Evolutionary conservation across 2,113 vertebrate species (phyloP).

Genomic region (Glareola pratincola): DNA sequence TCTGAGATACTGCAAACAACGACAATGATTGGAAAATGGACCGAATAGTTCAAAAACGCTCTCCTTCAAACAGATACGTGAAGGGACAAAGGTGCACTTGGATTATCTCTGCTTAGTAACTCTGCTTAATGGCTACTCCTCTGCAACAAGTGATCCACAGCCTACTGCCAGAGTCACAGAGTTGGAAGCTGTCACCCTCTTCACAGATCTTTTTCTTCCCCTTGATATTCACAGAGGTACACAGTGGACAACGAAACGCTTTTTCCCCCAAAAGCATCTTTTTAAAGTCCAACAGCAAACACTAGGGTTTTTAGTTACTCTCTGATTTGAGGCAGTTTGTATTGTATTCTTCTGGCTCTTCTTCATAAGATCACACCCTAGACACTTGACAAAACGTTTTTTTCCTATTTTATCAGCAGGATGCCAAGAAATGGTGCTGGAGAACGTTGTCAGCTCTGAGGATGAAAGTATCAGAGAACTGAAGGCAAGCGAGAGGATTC

Average conservation of each 20-base stretch:
- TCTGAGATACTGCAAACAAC: background rate
- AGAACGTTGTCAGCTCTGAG: background rate
- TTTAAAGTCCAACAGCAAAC: background rate
- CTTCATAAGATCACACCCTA: background rate
- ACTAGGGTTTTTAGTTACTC: background rate
- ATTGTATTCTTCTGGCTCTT: background rate
- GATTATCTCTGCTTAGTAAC: background rate
- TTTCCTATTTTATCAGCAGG: background rate
- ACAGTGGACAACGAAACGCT: background rate
- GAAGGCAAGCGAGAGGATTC: background rate
- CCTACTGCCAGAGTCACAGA: background rate
- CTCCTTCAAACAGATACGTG: background rate
- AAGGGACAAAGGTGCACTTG: background rate
- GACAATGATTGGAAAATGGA: background rate
- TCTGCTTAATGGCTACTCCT: too few relatives aligned
- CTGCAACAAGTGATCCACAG: background rate
- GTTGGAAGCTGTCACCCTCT: background rate
- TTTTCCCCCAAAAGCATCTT: background rate
- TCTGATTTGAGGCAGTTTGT: background rate
- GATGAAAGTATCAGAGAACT: background rate
- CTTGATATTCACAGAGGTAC: background rate
- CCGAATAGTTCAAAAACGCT: background rate
- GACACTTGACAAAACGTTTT: background rate
- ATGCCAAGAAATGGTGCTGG: background rate
- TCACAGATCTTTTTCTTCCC: background rate